phyloP scores from a whole-genome alignment of 2,888 invertebrate species.

The Drosophila pegasa region DNA sequence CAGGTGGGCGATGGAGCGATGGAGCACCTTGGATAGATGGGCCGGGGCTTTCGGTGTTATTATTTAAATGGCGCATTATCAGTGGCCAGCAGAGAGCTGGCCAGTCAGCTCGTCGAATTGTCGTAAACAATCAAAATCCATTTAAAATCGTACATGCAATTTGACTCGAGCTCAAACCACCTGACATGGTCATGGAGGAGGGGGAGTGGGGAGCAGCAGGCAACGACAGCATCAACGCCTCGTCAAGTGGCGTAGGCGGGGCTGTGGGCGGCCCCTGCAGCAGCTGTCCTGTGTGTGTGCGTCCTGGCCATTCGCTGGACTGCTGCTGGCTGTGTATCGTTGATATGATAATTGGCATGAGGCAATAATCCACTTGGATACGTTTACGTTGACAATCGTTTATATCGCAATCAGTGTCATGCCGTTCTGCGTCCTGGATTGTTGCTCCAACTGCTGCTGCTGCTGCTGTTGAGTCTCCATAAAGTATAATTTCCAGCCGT shows the following conservation, averaged over 20 bases:
- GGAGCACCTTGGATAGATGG: constrained; percentile 1
- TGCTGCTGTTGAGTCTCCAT: constrained; percentile 59
- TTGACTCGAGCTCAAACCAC: constrained; percentile 52
- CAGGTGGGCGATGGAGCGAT: constrained; percentile 2
- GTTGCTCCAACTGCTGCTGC: constrained; percentile 32
- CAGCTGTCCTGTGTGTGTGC: constrained; percentile 45
- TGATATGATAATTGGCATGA: constrained; percentile 82
- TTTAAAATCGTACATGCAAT: constrained; percentile 81
- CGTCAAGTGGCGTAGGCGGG: constrained; percentile 65
- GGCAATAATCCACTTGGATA: constrained; percentile 82
- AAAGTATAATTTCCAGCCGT: constrained; percentile 75
- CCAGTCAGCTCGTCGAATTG: constrained; percentile 76
- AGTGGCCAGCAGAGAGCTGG: constrained; percentile 71
- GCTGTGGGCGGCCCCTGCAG: constrained; percentile 41
- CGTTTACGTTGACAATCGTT: constrained; percentile 82
- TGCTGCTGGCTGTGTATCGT: constrained; percentile 74
- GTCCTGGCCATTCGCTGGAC: constrained; percentile 37
- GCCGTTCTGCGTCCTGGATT: constrained; percentile 63
- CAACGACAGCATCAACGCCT: constrained; percentile 78
- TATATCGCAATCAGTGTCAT: constrained; percentile 80
- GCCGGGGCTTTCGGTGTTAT: constrained; percentile 48
- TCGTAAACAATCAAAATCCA: constrained; percentile 84
- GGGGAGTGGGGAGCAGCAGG: constrained; percentile 43
- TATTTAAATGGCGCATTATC: constrained; percentile 79
- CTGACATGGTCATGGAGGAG: constrained; percentile 34